Evolutionary conservation across 2,888 invertebrate species (phyloP).

Genomic region (Celastrina argiolus): DNA sequence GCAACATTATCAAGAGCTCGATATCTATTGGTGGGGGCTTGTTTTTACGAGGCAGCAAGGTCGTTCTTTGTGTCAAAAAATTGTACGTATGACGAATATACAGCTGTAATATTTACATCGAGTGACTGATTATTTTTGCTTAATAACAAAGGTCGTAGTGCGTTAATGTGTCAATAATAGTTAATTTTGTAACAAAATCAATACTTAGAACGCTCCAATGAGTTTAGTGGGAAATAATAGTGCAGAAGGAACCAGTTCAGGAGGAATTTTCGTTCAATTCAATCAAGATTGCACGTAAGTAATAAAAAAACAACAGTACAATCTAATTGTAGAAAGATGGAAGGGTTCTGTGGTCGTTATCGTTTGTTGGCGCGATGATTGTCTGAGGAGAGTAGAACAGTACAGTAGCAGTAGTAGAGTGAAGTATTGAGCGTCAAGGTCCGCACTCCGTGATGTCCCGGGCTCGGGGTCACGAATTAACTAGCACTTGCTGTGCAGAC

Average conservation of each 20-base stretch:
- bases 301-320: neutral
- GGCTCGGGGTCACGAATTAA: conserved; percentile 45
- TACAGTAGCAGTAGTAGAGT: neutral
- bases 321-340: neutral
- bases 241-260: conserved; percentile 86
- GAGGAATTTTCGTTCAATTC: conserved; percentile 95
- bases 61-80: conserved; percentile 81
- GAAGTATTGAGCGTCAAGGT: conserved; percentile 34
- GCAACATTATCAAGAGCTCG: conserved; percentile 5
- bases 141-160: conserved; percentile 53
- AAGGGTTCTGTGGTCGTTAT: neutral
- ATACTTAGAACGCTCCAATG: conserved; percentile 83
- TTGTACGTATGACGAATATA: conserved; percentile 64
- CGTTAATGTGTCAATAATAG: conserved; percentile 57
- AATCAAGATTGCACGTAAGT: conserved; percentile 99
- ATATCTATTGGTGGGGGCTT: neutral
- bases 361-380: neutral
- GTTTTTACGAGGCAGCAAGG: conserved; percentile 65
- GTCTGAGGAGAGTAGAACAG: neutral
- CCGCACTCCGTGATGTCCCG: conserved; percentile 39
- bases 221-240: conserved; percentile 87
- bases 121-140: conserved; percentile 62
- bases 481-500: conserved; percentile 25
- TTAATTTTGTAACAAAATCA: conserved; percentile 54
- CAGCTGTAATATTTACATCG: conserved; percentile 59